A percentile compares a stretch with the other conserved stretches of the same genome.
Conservation (phyloP, 2,797 vertebrate genomes). For the Spatula versicolor region DNA sequence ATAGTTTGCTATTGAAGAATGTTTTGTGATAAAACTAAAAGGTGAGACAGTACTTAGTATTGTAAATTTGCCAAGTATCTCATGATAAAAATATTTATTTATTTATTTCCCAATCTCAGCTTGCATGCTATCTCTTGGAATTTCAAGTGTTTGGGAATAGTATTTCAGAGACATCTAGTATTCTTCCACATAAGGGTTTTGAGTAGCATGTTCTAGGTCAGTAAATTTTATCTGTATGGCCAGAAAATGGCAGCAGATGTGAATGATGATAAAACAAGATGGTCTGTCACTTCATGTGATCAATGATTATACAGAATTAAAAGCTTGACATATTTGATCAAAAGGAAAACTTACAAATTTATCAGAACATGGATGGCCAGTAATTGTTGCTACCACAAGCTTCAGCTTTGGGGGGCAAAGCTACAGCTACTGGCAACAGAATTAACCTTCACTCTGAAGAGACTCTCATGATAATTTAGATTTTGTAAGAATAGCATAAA, state of each 20-base stretch:
- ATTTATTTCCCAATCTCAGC: background rate
- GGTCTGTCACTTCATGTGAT: slow-evolving; percentile 4
- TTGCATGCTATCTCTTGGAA: background rate
- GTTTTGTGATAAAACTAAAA: background rate
- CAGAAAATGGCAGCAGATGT: slow-evolving; percentile 55
- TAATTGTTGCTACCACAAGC: slow-evolving; percentile 13
- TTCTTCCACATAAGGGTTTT: background rate
- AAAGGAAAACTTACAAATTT: slow-evolving; percentile 47
- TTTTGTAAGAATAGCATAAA: slow-evolving; percentile 60
- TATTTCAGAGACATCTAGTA: background rate
- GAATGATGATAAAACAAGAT: slow-evolving; percentile 60
- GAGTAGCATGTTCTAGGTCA: background rate
- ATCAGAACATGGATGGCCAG: background rate
- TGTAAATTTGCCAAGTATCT: background rate
- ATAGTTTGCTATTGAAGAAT: background rate
- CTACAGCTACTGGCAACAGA: slow-evolving; percentile 55
- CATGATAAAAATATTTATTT: background rate
- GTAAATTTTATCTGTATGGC: slow-evolving; percentile 22
- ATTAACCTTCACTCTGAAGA: slow-evolving; percentile 55
- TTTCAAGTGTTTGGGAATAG: background rate
- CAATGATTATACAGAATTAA: slow-evolving; percentile 61
- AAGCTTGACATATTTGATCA: slow-evolving; percentile 63
- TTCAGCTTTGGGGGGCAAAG: background rate
- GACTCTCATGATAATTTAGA: slow-evolving; percentile 42
- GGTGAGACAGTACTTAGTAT: background rate